Conservation (phyloP, 35 echinoderm and acorn worm genomes). For the Chiridota heheva region DNA sequence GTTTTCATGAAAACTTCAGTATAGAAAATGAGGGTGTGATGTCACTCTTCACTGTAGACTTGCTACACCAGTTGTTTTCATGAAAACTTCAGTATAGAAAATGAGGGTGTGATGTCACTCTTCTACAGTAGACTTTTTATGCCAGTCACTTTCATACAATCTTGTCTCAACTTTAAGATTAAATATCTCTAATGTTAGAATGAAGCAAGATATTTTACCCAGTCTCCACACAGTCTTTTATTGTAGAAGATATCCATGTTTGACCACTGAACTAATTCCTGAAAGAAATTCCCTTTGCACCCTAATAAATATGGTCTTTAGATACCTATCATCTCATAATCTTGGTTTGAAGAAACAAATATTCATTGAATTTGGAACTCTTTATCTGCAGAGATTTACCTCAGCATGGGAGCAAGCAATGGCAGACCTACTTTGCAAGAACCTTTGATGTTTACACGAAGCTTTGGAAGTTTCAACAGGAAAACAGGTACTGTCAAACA, state of each 20-base stretch:
- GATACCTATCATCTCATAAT: neutral
- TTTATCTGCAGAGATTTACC: conserved; percentile 73
- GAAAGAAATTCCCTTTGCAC: neutral
- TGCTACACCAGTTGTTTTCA: too few relatives aligned
- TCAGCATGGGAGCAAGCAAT: conserved; percentile 95
- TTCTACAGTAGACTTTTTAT: too few relatives aligned
- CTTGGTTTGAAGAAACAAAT: neutral
- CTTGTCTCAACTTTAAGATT: too few relatives aligned
- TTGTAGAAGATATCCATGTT: neutral
- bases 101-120: too few relatives aligned
- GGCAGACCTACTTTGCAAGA: conserved; percentile 96
- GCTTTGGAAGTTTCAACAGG: conserved; percentile 97
- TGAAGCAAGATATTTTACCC: neutral
- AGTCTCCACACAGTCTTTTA: neutral
- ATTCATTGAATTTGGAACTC: neutral
- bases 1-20: too few relatives aligned
- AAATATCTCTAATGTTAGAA: too few relatives aligned
- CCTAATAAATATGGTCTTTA: neutral
- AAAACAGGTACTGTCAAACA: conserved; percentile 67
- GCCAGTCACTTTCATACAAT: too few relatives aligned
- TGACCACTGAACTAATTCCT: neutral
- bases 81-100: too few relatives aligned
- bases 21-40: too few relatives aligned
- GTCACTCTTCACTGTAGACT: too few relatives aligned
- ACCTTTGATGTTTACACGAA: conserved; percentile 99